These are phyloP conservation scores for Aspidiotus destructor DNA, from an alignment of 2,888 invertebrate species.

Conservation along the genomic window DNA sequence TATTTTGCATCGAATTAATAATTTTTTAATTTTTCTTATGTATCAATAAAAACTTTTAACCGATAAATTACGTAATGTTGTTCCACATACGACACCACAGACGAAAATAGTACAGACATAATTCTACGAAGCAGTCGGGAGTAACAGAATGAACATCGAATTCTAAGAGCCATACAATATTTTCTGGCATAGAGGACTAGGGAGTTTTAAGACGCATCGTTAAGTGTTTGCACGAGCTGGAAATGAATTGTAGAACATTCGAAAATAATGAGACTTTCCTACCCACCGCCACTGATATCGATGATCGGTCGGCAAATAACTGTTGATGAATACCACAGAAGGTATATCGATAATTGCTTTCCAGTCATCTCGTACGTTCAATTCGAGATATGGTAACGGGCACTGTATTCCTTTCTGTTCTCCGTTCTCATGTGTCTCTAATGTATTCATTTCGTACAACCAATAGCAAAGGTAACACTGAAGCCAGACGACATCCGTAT, in stretches of 20 bases:
- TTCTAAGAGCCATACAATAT: not conserved
- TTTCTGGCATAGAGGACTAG: too few species aligned
- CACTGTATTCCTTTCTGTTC: constrained; percentile 22
- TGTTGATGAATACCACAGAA: constrained; percentile 34
- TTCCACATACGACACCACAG: too few species aligned
- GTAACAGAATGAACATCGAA: not conserved
- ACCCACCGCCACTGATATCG: constrained; percentile 63
- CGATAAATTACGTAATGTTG: too few species aligned
- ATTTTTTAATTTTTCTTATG: too few species aligned
- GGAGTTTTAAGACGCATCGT: too few species aligned
- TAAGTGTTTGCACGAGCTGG: too few species aligned
- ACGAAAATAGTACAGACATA: too few species aligned
- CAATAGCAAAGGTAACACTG: constrained; percentile 25
- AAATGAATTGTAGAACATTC: too few species aligned
- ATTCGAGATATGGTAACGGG: constrained; percentile 17
- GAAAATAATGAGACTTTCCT: too few species aligned
- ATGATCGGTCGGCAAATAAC: constrained; percentile 58
- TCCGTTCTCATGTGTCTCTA: constrained; percentile 21
- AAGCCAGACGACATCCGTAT: constrained; percentile 15
- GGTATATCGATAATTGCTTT: constrained; percentile 34
- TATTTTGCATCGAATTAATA: too few species aligned
- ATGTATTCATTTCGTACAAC: constrained; percentile 22
- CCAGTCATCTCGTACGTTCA: constrained; percentile 24
- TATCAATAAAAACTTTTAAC: too few species aligned
- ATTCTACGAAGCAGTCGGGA: not conserved